Conservation (phyloP, 2,888 invertebrate species). For the Nomada flava region DNA sequence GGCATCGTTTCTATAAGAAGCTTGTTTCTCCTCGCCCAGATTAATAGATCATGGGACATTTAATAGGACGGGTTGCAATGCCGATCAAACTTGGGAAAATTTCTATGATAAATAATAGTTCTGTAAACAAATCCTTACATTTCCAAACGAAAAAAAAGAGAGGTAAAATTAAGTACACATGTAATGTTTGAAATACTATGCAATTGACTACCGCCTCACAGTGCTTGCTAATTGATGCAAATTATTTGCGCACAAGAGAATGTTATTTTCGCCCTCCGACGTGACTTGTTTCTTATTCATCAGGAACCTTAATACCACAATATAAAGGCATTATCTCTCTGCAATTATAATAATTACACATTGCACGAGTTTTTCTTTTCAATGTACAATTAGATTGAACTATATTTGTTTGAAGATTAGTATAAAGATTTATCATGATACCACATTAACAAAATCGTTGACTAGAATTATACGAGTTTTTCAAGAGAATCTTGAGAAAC, state of each 20-base stretch:
- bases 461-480: neutral
- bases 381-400: neutral
- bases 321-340: neutral
- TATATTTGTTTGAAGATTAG: neutral
- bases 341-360: neutral
- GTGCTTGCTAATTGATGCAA: conserved; percentile 6
- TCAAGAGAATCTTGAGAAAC: conserved; percentile 50
- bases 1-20: neutral
- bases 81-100: neutral
- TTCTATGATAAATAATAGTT: no score
- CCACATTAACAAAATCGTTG: neutral
- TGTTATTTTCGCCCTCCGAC: neutral
- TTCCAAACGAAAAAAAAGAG: neutral
- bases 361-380: neutral
- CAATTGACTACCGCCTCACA: neutral
- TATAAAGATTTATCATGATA: neutral
- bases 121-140: neutral
- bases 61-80: neutral
- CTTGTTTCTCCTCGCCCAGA: neutral
- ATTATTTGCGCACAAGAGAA: conserved; percentile 1
- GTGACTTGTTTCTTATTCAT: conserved; percentile 10
- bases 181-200: no score
- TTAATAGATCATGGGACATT: neutral
- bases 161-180: no score
- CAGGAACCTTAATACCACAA: neutral